Evolutionary conservation across 2,113 vertebrate species (phyloP).

Genomic region (Eulacestoma nigropectus): DNA sequence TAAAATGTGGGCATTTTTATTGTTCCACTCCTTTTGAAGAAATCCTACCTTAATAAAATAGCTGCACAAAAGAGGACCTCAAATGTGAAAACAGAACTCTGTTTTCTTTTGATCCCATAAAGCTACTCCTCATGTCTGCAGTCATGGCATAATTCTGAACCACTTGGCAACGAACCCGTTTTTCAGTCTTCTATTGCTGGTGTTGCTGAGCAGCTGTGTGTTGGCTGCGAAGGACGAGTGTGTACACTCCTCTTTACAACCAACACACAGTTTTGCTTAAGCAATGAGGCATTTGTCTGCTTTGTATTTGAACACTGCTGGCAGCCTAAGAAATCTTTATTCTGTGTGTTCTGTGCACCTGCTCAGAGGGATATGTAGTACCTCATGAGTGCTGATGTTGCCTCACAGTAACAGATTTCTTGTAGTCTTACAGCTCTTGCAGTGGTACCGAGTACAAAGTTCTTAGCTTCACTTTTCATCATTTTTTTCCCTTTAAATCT

Average conservation of each 20-base stretch:
- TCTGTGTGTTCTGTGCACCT: not conserved
- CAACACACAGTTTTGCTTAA: not conserved
- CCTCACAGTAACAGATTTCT: not conserved
- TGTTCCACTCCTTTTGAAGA: not conserved
- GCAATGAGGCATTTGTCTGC: not conserved
- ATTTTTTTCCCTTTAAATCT: not conserved
- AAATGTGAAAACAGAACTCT: not conserved
- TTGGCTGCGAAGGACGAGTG: not conserved
- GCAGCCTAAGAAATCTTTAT: not conserved
- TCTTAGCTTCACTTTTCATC: not conserved
- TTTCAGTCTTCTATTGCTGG: not conserved
- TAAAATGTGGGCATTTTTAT: not conserved
- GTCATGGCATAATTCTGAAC: not conserved
- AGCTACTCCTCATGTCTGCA: not conserved
- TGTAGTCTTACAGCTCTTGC: not conserved
- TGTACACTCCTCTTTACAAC: not conserved
- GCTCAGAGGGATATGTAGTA: not conserved
- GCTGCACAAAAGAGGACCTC: not conserved
- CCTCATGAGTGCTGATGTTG: not conserved
- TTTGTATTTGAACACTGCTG: not conserved
- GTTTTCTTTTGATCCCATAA: not conserved
- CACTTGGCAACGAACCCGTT: not conserved
- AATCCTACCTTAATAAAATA: not conserved
- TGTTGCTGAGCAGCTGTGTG: slow-evolving; percentile 41
- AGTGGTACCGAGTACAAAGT: not conserved